Conservation (phyloP, 2,797 vertebrate genomes). For the Heterohyrax brucei region DNA sequence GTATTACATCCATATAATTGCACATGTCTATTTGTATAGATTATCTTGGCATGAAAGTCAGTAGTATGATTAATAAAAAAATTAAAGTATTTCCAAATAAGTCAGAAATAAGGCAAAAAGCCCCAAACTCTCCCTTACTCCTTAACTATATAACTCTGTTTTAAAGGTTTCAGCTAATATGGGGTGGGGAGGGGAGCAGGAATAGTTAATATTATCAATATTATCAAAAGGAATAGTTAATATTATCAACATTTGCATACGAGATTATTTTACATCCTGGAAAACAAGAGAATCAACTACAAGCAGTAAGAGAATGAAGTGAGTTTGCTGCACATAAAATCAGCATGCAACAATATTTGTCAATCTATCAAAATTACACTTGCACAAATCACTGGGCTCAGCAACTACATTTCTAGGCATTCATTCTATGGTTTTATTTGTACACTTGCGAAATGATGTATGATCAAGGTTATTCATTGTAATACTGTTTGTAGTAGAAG, state of each 20-base stretch:
- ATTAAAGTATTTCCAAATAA: background rate
- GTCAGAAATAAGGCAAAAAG: background rate
- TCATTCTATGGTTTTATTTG: background rate
- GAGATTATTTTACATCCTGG: background rate
- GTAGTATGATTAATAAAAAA: background rate
- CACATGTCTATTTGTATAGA: background rate
- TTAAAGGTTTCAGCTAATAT: background rate
- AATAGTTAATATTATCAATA: constrained; percentile 17
- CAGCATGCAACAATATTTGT: background rate
- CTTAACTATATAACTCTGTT: constrained; percentile 12
- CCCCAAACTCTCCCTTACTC: background rate
- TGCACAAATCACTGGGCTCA: constrained; percentile 24
- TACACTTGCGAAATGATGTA: background rate
- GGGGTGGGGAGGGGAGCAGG: background rate
- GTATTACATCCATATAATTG: background rate
- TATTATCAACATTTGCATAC: constrained; percentile 9
- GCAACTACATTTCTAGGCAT: background rate
- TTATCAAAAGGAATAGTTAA: constrained; percentile 25
- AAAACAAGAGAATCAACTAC: constrained; percentile 1
- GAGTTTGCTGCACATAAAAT: background rate
- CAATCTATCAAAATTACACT: background rate
- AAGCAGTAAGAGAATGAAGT: background rate
- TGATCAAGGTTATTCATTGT: constrained; percentile 30
- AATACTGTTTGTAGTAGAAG: constrained; percentile 16
- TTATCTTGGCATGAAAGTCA: background rate